Base-by-base conservation (phyloP, 2,888 invertebrate species). In the Acrocera orbiculus region DNA sequence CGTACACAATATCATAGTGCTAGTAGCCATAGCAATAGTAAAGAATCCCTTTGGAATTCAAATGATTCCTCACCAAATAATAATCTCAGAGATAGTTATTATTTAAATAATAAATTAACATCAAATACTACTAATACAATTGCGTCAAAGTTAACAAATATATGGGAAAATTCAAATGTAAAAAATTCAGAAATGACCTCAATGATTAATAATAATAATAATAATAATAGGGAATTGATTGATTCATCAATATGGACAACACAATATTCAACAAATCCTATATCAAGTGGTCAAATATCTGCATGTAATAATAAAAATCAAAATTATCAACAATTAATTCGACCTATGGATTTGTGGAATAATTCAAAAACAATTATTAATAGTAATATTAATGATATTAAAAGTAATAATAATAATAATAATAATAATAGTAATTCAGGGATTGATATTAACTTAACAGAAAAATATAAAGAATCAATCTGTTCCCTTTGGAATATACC, bases 1-100 rank as follows among this genome's bases (percentile, higher is more conserved):
- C 40, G 35, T 19, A 42, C 44, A 24, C 46, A 47, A 32, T 46
- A 46, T 42, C 42, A 46, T 32, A 47, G 45, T 37, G 42, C 44
- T 30, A 50, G 50, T 36, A 48, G 49, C 44, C 49, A 49, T 44
- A 53, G 52, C 41, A 54, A 56, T 44, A 55, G 58, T 46, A 61
- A 60, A 46, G 60, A 61, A 44, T 49, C 54, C 38, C 48, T 60
- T 17, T 58, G 59, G 56, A 48, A 54, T 11, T 49, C 50, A 33
- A 46, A 49, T 33, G 56, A 56, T 43, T 51, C 52, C 19, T 57
- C 59, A 39, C 56, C 58, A 40, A 52, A 47, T 35, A 48, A 46
- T 38, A 41, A 49, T 47, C 48, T 48, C 47, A 49, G 48, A 45
- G 52, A 53, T 42, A 50, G 42, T 41, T 48, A 46, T 44, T 47